These are phyloP conservation scores for Crypturellus tataupa DNA, from an alignment of 2,797 vertebrate species.

Conservation along the genomic window DNA sequence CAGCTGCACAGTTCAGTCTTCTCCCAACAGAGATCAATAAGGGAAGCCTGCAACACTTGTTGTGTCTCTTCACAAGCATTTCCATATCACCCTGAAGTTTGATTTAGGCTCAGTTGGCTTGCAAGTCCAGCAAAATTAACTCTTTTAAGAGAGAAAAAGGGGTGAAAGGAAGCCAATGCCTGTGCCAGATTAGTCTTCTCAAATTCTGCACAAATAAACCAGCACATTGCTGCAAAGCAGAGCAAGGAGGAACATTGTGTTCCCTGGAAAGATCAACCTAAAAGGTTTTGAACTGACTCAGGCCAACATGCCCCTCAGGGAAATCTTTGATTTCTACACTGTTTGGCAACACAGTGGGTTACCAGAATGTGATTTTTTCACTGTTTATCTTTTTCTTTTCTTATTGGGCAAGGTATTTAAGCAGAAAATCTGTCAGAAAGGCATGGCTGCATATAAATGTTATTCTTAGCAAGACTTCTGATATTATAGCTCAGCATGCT, in stretches of 20 bases:
- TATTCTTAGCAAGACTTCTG: slow-evolving; percentile 29
- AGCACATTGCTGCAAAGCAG: slow-evolving; percentile 42
- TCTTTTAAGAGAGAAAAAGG: not conserved
- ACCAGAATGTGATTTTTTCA: slow-evolving; percentile 50
- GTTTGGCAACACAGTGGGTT: slow-evolving; percentile 65
- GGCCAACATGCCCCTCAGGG: slow-evolving; percentile 54
- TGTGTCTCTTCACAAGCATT: not conserved
- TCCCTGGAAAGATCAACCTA: slow-evolving; percentile 70
- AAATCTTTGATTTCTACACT: slow-evolving; percentile 70
- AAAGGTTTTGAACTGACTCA: slow-evolving; percentile 71
- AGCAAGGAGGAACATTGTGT: slow-evolving; percentile 60
- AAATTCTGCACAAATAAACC: slow-evolving; percentile 52
- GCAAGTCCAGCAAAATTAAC: not conserved
- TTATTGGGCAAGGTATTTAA: slow-evolving; percentile 6
- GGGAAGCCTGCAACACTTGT: not conserved
- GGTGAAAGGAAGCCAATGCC: slow-evolving; percentile 21
- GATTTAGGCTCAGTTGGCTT: not conserved
- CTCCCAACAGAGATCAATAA: not conserved
- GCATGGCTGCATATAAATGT: slow-evolving; percentile 56
- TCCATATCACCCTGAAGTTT: not conserved
- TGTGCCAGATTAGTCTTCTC: not conserved
- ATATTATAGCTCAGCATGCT: slow-evolving; percentile 44
- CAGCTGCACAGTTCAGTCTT: not conserved
- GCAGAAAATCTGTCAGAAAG: slow-evolving; percentile 62
- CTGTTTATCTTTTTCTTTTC: slow-evolving; percentile 41